These are phyloP conservation scores for Opisthograptis luteolata DNA, from an alignment of 2,888 invertebrate species.

Conservation along the genomic window DNA sequence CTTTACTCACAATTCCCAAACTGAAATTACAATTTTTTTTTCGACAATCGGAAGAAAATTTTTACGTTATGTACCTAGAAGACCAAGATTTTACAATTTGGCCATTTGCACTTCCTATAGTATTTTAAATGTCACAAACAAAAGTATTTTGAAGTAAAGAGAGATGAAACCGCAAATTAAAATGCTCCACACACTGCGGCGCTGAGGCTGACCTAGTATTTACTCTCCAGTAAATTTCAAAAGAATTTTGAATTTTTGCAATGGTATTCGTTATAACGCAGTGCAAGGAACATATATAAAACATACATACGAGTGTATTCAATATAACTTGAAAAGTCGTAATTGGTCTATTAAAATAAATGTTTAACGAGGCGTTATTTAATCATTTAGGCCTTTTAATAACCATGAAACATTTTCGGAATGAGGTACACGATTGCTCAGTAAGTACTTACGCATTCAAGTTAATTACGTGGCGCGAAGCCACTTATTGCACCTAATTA, in stretches of 20 bases:
- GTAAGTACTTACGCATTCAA: conserved; percentile 7
- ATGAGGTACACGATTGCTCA: not conserved
- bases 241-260: conserved; percentile 27
- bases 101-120: not conserved
- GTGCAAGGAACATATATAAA: too few species aligned
- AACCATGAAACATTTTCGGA: too few species aligned
- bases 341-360: too few species aligned
- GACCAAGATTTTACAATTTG: not conserved
- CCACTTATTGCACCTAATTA: conserved; percentile 33
- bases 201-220: conserved; percentile 31
- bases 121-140: conserved; percentile 10
- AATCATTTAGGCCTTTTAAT: too few species aligned
- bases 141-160: conserved; percentile 16
- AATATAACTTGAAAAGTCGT: too few species aligned
- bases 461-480: conserved; percentile 26
- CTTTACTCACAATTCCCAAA: too few species aligned
- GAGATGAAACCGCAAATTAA: conserved; percentile 19
- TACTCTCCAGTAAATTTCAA: conserved; percentile 28
- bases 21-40: not conserved
- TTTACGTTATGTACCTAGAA: too few species aligned
- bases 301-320: too few species aligned
- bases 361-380: too few species aligned
- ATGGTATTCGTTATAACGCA: too few species aligned
- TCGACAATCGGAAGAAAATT: not conserved
- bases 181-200: conserved; percentile 25